Conservation (phyloP, 2,797 vertebrate genomes). For the Squalus acanthias region DNA sequence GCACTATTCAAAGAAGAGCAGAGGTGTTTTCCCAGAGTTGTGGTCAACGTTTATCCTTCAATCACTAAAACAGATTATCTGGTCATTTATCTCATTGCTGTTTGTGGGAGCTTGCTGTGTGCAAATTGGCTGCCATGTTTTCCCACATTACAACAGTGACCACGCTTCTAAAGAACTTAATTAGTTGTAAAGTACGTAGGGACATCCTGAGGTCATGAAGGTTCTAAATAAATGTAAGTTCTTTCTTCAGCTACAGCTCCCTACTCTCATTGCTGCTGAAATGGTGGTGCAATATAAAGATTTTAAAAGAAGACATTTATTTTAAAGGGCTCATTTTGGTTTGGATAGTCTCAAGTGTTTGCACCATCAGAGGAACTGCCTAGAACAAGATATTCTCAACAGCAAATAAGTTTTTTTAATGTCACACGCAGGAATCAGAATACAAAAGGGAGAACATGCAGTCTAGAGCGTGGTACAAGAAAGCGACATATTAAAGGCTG, state of each 20-base stretch:
- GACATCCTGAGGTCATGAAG: neutral
- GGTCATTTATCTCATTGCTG: too few species aligned
- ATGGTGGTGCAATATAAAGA: neutral
- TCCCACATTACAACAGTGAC: neutral
- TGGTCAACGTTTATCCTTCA: too few species aligned
- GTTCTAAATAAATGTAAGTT: neutral
- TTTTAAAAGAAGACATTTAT: neutral
- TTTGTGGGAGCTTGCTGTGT: too few species aligned
- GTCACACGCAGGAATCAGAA: neutral
- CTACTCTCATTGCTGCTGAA: neutral
- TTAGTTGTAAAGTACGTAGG: neutral
- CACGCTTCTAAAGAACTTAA: neutral
- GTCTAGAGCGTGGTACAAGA: neutral
- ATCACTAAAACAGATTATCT: too few species aligned
- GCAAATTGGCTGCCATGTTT: too few species aligned
- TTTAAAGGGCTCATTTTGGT: neutral
- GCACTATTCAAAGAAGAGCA: neutral
- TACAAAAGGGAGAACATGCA: neutral
- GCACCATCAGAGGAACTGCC: neutral
- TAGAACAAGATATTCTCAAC: neutral
- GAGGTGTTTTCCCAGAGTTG: neutral
- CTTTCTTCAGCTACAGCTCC: neutral
- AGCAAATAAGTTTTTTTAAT: neutral
- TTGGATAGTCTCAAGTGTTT: neutral
- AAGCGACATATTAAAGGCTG: neutral